Conservation (phyloP, 2,797 vertebrate genomes). For the Aulostomus chinensis region DNA sequence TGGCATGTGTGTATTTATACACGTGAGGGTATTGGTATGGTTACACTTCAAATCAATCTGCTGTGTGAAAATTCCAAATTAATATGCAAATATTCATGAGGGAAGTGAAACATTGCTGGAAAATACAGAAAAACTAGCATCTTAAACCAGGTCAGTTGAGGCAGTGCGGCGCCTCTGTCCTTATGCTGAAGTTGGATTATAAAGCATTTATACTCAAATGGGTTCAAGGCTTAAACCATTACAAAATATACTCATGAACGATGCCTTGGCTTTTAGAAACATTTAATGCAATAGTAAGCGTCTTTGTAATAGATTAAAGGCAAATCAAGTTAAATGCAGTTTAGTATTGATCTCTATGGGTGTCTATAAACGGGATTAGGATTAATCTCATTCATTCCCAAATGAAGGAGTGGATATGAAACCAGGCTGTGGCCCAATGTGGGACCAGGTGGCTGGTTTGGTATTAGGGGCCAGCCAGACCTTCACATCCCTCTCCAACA, state of each 20-base stretch:
- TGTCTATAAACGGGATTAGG: constrained; percentile 78
- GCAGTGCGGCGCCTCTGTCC: constrained; percentile 22
- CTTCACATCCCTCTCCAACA: not conserved
- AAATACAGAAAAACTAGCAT: constrained; percentile 40
- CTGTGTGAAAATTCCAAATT: constrained; percentile 67
- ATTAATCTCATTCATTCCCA: constrained; percentile 75
- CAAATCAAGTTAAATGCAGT: constrained; percentile 76
- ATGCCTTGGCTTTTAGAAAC: constrained; percentile 42
- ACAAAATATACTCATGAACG: constrained; percentile 46
- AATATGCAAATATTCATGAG: constrained; percentile 68
- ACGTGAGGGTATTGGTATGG: constrained; percentile 57
- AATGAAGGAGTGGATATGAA: constrained; percentile 63
- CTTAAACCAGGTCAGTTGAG: constrained; percentile 67
- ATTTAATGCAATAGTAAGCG: constrained; percentile 73
- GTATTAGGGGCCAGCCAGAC: constrained; percentile 65
- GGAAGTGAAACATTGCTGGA: constrained; percentile 25
- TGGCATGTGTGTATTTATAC: constrained; percentile 69
- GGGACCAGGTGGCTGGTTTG: constrained; percentile 76
- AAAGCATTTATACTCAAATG: constrained; percentile 45
- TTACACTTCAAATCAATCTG: constrained; percentile 69
- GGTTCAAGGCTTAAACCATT: constrained; percentile 42
- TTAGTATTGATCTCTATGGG: constrained; percentile 76
- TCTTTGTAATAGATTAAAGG: constrained; percentile 77
- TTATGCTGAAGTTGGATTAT: constrained; percentile 50
- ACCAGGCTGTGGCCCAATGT: constrained; percentile 71